Evolutionary conservation across 37 sponge, comb jelly and placozoan genomes (phyloP).

Genomic region (Tethya wilhelma): DNA sequence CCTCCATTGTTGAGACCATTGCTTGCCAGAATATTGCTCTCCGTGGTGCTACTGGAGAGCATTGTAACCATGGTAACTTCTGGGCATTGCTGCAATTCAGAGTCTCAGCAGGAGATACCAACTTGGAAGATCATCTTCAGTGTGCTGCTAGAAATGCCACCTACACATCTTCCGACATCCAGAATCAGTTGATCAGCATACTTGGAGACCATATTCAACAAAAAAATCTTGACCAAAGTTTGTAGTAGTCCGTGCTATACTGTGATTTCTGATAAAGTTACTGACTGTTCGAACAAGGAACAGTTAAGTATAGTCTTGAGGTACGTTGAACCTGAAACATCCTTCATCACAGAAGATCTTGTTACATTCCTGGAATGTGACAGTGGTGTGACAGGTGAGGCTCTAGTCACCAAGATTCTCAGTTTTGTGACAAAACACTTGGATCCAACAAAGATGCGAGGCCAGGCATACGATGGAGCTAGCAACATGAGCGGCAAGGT

Average conservation of each 20-base stretch:
- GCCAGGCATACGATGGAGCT: slow-evolving; percentile 84
- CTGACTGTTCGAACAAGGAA: slow-evolving; percentile 75
- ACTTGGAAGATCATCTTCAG: slow-evolving; percentile 46
- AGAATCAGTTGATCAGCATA: slow-evolving; percentile 70
- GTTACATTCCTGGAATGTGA: slow-evolving; percentile 62
- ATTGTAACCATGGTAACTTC: slow-evolving; percentile 71
- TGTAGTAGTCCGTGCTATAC: slow-evolving; percentile 31
- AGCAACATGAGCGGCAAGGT: slow-evolving; percentile 55
- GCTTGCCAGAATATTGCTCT: slow-evolving; percentile 40
- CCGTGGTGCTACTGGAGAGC: neutral
- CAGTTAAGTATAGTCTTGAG: slow-evolving; percentile 59
- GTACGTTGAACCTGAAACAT: slow-evolving; percentile 53
- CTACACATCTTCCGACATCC: slow-evolving; percentile 49
- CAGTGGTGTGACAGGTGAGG: slow-evolving; percentile 62
- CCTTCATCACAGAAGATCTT: slow-evolving; percentile 54
- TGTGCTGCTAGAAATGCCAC: slow-evolving; percentile 14
- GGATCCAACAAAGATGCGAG: slow-evolving; percentile 62
- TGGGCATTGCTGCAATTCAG: slow-evolving; percentile 60
- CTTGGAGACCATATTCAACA: slow-evolving; percentile 46
- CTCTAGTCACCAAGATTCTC: slow-evolving; percentile 55
- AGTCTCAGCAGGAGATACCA: slow-evolving; percentile 56
- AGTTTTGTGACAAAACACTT: slow-evolving; percentile 29
- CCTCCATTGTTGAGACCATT: slow-evolving; percentile 25
- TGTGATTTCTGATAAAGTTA: slow-evolving; percentile 59
- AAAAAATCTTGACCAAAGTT: slow-evolving; percentile 40